Conservation (phyloP, 1,140 invertebrate species). For the Vanessa atalanta region DNA sequence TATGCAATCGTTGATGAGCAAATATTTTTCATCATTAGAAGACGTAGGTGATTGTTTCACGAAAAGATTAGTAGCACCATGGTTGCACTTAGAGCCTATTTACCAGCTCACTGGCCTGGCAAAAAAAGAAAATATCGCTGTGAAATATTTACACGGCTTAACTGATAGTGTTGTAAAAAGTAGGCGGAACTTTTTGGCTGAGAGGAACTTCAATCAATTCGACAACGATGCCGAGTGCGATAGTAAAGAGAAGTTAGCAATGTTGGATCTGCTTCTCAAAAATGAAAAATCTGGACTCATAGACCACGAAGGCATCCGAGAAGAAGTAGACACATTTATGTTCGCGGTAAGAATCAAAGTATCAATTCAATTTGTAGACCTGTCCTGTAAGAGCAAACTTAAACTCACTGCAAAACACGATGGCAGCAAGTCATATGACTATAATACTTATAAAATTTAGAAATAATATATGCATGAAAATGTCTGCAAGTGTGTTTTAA, state of each 20-base stretch:
- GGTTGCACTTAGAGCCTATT: slow-evolving; percentile 9
- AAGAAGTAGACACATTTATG: slow-evolving; percentile 46
- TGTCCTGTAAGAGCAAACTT: no score
- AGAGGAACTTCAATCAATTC: slow-evolving; percentile 7
- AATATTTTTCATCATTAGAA: slow-evolving; percentile 6
- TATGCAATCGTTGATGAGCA: neutral
- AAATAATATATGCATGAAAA: no score
- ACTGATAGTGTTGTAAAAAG: neutral
- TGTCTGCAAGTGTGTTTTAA: no score
- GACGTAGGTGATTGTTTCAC: neutral
- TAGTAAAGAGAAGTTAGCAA: slow-evolving; percentile 28
- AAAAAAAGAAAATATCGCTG: neutral
- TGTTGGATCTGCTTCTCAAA: slow-evolving; percentile 42
- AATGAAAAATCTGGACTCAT: slow-evolving; percentile 41
- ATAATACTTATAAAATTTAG: no score
- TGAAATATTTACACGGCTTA: slow-evolving; percentile 15
- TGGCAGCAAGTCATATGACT: no score
- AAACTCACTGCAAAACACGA: no score
- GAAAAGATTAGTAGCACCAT: neutral
- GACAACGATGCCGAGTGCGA: neutral
- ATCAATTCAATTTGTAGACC: neutral
- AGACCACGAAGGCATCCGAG: slow-evolving; percentile 36
- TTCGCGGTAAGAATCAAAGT: slow-evolving; percentile 38
- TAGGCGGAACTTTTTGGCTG: neutral
- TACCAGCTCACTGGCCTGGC: neutral